A percentile compares a stretch with the other conserved stretches of the same genome.
Evolutionary conservation across 2,888 invertebrate genomes (phyloP).

Genomic region (Andrena minutula): DNA sequence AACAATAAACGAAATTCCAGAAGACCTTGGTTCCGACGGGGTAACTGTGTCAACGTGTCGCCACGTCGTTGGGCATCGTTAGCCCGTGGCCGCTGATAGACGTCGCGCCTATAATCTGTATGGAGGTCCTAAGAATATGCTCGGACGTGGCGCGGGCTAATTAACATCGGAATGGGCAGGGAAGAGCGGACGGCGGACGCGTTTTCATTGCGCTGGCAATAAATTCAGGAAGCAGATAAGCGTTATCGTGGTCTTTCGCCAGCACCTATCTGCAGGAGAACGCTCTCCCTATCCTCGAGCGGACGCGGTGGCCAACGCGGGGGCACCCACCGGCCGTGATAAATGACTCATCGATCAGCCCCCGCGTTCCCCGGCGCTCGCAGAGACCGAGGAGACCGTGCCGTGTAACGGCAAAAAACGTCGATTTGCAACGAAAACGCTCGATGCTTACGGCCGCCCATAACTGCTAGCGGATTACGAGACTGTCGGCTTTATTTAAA

Average conservation of each 20-base stretch:
- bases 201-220: slow-evolving; percentile 81
- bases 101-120: slow-evolving; percentile 76
- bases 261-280: slow-evolving; percentile 74
- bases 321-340: slow-evolving; percentile 59
- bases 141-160: slow-evolving; percentile 74
- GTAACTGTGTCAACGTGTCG: slow-evolving; percentile 80
- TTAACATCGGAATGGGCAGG: slow-evolving; percentile 82
- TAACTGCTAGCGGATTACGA: slow-evolving; percentile 40
- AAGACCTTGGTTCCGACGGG: slow-evolving; percentile 54
- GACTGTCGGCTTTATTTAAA: slow-evolving; percentile 44
- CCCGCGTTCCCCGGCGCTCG: slow-evolving; percentile 31
- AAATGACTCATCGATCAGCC: slow-evolving; percentile 69
- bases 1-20: too few relatives aligned
- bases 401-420: slow-evolving; percentile 32
- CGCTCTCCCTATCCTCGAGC: slow-evolving; percentile 72
- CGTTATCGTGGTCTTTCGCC: slow-evolving; percentile 80
- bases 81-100: slow-evolving; percentile 69
- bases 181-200: slow-evolving; percentile 76
- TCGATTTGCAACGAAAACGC: slow-evolving; percentile 49
- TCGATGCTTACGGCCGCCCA: slow-evolving; percentile 26
- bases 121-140: slow-evolving; percentile 70
- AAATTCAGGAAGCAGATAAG: slow-evolving; percentile 82
- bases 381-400: slow-evolving; percentile 52
- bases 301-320: slow-evolving; percentile 55
- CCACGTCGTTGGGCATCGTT: slow-evolving; percentile 80